Base-by-base conservation (phyloP, 2,888 invertebrate genomes). In the Alcis repandata region DNA sequence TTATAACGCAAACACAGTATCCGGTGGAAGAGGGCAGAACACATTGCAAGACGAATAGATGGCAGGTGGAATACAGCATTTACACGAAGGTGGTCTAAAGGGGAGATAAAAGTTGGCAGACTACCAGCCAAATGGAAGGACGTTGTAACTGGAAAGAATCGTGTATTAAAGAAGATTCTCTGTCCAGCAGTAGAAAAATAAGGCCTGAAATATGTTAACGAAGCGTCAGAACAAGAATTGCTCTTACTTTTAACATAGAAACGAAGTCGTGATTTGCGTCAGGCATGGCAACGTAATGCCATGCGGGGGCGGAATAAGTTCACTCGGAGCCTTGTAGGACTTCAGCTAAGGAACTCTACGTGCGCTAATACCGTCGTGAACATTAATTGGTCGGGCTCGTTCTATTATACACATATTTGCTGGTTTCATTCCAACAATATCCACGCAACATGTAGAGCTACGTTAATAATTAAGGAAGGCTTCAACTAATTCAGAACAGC, bases 331-430 rank as follows among this genome's bases (percentile, higher is more conserved):
- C 19, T 65, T 68, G 67, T 63, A 70, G 36, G 68, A 68, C 63
- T 67, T 70, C 68, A 59, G 51, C 45, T 38, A 54, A 72, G 52
- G 54, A 66, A 68, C 66, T 63, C 40, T 64, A 58, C 33, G 33
- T 57, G 46, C 51, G 36, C 27, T 46, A 45, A 54, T 43, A 38
- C 40, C 22, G 10, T 13, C 38, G 32, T 17, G 13, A 56, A 52
- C 45, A 22, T 32, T 46, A 17, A 46, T 48, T 36, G 10, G 20
- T 41, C 15, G 8, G 36, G 22, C 48, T 53, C 20, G 36, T 51
- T 45, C 19, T 45, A 48, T 27, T 27, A n/a, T 48, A 49, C 8
- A n/a, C n/a, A n/a, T n/a, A 20, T n/a, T 40, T 19, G 15, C 13
- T 54, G 10, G 40, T 17, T 49, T 33, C 7, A 51, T 51, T 19